Base-by-base conservation (phyloP, 2,113 vertebrate genomes). In the Semicossyphus pulcher region DNA sequence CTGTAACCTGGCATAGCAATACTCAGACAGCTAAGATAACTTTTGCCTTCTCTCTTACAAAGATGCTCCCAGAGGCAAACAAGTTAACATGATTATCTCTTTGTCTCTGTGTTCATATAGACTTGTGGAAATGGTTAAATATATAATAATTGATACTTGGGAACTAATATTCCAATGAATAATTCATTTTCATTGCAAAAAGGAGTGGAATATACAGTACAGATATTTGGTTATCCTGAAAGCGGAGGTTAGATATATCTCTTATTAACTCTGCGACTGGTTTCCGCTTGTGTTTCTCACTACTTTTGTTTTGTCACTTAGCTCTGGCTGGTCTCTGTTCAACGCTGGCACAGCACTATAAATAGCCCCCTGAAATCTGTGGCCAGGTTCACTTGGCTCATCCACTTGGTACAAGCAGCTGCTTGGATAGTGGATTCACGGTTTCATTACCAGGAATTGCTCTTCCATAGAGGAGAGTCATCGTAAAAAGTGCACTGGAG, bases 361-460 rank as follows among this genome's bases (percentile, higher is more conserved):
- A 92, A 92, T 92, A 92, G 69, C 29, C 37, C 23, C 41, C 57
- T 73, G 37, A 87, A 81, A 81, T 79, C 71, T 87, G 56, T 54
- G 67, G 61, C 74, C 58, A 63, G 76, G 76, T 87, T 88, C 84
- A 86, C 54, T 83, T 79, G 66, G 83, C 87, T 85, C 64, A 64
- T 84, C 57, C 16, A 48, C 72, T 21, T 21, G 18, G 58, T 54
- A 66, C 48, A 82, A 85, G 86, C 83, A 87, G 85, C 84, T 89
- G 83, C 76, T 76, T 54, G 51, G 51, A 49, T 70, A 67, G 52
- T 51, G 57, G 48, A 72, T 66, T 60, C 64, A 31, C 66, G 45
- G 14, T 57, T 86, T 84, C 32, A 79, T 63, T 88, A 56, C 80
- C 20, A 47, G 44, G 65, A 85, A 76, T 45, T 65, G 47, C 48